Base-by-base conservation (phyloP, 2,113 vertebrate genomes). In the Hypanus sabinus region DNA sequence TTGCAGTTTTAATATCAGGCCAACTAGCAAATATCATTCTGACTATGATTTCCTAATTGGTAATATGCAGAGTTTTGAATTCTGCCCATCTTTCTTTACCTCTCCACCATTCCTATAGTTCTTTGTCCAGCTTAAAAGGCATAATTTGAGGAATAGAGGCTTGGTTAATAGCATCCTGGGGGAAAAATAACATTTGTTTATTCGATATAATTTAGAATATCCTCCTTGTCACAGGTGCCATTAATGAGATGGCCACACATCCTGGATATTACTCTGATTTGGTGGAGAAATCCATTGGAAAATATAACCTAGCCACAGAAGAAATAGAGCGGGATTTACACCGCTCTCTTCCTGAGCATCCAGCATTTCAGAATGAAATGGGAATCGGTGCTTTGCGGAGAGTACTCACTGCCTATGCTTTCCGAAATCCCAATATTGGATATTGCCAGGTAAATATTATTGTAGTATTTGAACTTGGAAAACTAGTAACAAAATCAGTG, bases 281-380 rank as follows among this genome's bases (percentile, higher is more conserved):
- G 33, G 99, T 99, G 95, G 98, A 99, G 95, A 98, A 98, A 96
- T 99, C 98, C 0, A 99, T 99, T 98, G 99, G 99, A 6, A 98
- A 98, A 94, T 99, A 99, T 85, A 99, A 99, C 94, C 97, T 99
- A 68, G 99, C 99, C 46, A 99, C 99, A 0, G 99, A 99, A 95
- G 99, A 99, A 96, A 99, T 99, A 2, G 99, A 99, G 96, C 95
- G 99, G 36, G 99, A 99, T 95, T 96, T 99, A 75, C 99, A 99
- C 95, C 99, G 99, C 95, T 99, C 99, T 0, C 98, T 99, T 18
- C 99, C 99, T 0, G 99, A 99, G 16, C 99, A 99, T 94, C 99
- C 99, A 0, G 99, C 99, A 0, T 99, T 99, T 95, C 99, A 99
- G 96, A 99, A 99, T 0, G 99, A 99, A 96, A 99, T 99, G 97